phyloP scores from a whole-genome alignment of 2,113 vertebrate genomes.

The Carassius auratus region DNA sequence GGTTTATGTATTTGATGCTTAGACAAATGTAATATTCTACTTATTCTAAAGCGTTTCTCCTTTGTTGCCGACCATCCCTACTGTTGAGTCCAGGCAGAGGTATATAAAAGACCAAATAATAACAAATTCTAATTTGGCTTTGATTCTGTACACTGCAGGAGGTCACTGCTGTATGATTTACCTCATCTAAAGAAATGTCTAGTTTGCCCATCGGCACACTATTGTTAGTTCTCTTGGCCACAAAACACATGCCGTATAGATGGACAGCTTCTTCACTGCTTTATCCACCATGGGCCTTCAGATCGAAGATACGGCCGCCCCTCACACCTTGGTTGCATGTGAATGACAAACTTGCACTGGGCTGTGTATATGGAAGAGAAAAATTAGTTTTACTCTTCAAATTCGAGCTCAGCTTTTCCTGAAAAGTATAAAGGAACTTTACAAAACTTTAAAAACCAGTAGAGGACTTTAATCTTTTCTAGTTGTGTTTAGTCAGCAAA shows the following conservation, averaged over 20 bases:
- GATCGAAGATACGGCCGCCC: slow-evolving; percentile 79
- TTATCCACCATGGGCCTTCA: slow-evolving; percentile 85
- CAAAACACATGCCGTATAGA: slow-evolving; percentile 82
- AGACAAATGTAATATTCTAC: background rate
- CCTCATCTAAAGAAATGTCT: slow-evolving; percentile 86
- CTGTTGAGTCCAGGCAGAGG: background rate
- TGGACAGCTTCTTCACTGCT: slow-evolving; percentile 83
- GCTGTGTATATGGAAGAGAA: slow-evolving; percentile 69
- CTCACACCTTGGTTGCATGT: slow-evolving; percentile 87
- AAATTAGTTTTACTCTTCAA: background rate
- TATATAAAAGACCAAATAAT: background rate
- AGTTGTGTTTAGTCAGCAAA: background rate
- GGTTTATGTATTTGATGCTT: background rate
- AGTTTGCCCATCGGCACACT: slow-evolving; percentile 75
- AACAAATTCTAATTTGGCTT: background rate
- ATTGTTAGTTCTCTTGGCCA: slow-evolving; percentile 83
- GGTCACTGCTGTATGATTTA: slow-evolving; percentile 58
- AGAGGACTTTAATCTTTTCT: background rate
- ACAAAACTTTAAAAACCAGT: background rate
- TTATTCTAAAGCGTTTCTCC: background rate
- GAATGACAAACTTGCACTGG: slow-evolving; percentile 87
- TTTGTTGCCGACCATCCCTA: background rate
- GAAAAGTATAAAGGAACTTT: background rate
- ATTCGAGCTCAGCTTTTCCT: background rate
- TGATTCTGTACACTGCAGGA: background rate